A percentile compares a stretch with the other conserved stretches of the same genome.
Evolutionary conservation across 2,113 vertebrate genomes (phyloP).

Genomic region (Ptilorrhoa leucosticta): DNA sequence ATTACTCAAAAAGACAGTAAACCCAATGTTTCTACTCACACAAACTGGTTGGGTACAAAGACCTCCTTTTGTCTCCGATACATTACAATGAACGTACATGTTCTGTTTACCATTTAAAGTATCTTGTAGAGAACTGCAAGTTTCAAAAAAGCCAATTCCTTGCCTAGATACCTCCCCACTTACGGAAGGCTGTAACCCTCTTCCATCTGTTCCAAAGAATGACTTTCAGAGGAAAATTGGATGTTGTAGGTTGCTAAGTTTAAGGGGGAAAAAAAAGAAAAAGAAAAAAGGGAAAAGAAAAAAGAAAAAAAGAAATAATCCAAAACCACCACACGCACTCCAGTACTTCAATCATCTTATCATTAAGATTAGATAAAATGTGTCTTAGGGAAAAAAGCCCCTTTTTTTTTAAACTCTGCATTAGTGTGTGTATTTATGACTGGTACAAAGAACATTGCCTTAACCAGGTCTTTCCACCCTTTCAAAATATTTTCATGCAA

Average conservation of each 20-base stretch:
- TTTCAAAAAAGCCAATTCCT: conserved; percentile 51
- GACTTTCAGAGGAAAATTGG: conserved; percentile 58
- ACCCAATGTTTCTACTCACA: neutral
- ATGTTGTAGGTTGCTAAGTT: conserved; percentile 47
- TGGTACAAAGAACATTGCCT: neutral
- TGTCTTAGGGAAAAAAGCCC: neutral
- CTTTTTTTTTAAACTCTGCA: neutral
- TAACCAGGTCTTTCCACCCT: neutral
- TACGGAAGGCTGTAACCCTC: conserved; percentile 57
- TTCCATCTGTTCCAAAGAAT: conserved; percentile 62
- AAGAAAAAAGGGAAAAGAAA: neutral
- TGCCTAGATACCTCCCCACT: conserved; percentile 59
- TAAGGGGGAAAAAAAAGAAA: neutral
- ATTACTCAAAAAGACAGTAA: neutral
- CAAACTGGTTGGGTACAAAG: neutral
- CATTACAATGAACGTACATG: neutral
- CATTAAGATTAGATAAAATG: neutral
- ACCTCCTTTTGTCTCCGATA: neutral
- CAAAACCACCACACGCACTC: neutral
- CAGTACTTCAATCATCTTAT: neutral
- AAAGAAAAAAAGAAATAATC: neutral
- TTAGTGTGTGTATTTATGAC: neutral
- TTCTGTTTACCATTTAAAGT: conserved; percentile 56
- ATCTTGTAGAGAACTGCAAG: conserved; percentile 19
- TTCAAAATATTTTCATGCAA: conserved; percentile 36